Evolutionary conservation across 2,113 vertebrate genomes (phyloP).

Genomic region (Illadopsis cleaveri): DNA sequence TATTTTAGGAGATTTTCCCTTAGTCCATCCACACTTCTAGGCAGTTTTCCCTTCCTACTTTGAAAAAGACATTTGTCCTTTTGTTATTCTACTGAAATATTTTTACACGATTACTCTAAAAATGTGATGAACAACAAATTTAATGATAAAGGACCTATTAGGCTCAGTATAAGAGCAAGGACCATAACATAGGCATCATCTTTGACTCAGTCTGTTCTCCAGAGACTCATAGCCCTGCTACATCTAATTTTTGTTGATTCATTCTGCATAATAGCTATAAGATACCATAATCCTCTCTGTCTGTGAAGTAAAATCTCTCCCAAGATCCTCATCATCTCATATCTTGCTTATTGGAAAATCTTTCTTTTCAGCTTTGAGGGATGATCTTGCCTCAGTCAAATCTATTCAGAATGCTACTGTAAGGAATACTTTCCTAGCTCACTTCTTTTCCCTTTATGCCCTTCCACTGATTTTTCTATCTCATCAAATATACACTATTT

Average conservation of each 20-base stretch:
- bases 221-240: background rate
- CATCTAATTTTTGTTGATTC: constrained; percentile 36
- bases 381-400: background rate
- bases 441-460: background rate
- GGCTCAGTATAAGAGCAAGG: background rate
- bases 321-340: constrained; percentile 23
- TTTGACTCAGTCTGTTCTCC: background rate
- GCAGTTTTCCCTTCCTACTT: background rate
- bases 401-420: background rate
- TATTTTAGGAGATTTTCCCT: background rate
- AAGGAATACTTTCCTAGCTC: background rate
- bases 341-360: constrained; percentile 29
- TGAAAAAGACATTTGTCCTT: background rate
- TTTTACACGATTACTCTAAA: background rate
- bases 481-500: background rate
- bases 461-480: background rate
- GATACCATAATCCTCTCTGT: background rate
- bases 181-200: background rate
- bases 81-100: background rate
- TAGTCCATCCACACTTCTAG: background rate
- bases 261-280: constrained; percentile 28
- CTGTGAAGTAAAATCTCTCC: constrained; percentile 10
- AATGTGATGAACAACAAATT: background rate
- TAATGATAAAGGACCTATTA: background rate
- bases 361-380: constrained; percentile 2